These are phyloP conservation scores for Hirtodrosophila cameraria DNA, from an alignment of 2,888 invertebrate genomes.

Conservation along the genomic window DNA sequence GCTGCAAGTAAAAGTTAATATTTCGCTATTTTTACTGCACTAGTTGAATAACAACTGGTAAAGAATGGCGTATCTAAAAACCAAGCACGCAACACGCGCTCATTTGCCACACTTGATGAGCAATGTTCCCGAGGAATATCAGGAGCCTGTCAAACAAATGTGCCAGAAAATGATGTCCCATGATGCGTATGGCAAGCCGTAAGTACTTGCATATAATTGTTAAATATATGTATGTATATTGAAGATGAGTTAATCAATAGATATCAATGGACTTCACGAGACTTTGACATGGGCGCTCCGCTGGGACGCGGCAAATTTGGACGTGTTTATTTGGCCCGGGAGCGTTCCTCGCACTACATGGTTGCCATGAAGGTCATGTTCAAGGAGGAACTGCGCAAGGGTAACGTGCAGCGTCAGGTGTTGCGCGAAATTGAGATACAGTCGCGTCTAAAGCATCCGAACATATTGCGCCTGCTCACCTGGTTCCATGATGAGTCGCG, in stretches of 20 bases:
- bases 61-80: conserved; percentile 54
- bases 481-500: no score
- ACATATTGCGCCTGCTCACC: no score
- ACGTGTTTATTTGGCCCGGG: conserved; percentile 94
- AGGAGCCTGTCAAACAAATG: conserved; percentile 80
- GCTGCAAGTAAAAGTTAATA: background rate
- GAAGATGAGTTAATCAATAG: conserved; percentile 57
- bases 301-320: conserved; percentile 98
- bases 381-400: conserved; percentile 91
- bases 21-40: background rate
- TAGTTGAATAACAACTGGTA: background rate
- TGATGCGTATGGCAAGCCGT: conserved; percentile 87
- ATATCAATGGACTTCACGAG: conserved; percentile 89
- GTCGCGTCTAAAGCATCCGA: conserved; percentile 92
- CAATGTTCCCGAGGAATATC: conserved; percentile 79
- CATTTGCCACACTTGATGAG: conserved; percentile 75
- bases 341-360: conserved; percentile 90
- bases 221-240: background rate
- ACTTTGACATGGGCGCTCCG: conserved; percentile 94
- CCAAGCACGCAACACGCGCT: conserved; percentile 72
- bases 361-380: conserved; percentile 92
- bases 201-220: conserved; percentile 71
- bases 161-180: conserved; percentile 86
- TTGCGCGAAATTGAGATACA: conserved; percentile 93
- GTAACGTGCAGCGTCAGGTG: conserved; percentile 92